Conservation (phyloP, 2,113 vertebrate genomes). For the Cichladusa arquata region DNA sequence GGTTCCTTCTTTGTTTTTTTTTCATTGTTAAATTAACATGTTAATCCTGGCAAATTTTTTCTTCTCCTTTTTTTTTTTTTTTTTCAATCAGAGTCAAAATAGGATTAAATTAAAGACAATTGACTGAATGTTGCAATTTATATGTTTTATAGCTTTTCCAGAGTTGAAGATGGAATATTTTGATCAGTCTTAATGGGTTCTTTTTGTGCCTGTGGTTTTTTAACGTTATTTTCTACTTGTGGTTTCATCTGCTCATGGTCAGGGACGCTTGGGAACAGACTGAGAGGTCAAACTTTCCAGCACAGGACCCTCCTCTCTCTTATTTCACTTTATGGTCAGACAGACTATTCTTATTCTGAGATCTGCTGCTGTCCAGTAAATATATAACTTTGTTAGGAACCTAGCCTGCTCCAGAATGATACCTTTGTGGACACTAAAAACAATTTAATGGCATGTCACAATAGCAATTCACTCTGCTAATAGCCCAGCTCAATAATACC, state of each 20-base stretch:
- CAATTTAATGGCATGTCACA: conserved; percentile 85
- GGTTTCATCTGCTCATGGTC: background rate
- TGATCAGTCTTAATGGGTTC: background rate
- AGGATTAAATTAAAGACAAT: conserved; percentile 13
- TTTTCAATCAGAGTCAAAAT: background rate
- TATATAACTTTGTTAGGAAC: conserved; percentile 82
- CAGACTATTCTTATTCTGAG: conserved; percentile 65
- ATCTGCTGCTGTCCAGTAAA: conserved; percentile 81
- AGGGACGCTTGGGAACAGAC: background rate
- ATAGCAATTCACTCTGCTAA: conserved; percentile 85
- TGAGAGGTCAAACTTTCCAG: background rate
- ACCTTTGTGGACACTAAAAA: conserved; percentile 85
- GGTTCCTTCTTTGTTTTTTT: conserved; percentile 6
- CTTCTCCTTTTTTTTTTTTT: background rate
- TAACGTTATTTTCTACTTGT: background rate
- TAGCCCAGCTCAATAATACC: conserved; percentile 81
- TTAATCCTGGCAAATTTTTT: conserved; percentile 10
- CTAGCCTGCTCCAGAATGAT: conserved; percentile 78
- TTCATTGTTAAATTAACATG: background rate
- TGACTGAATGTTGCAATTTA: background rate
- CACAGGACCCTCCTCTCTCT: background rate
- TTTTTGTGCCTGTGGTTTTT: background rate
- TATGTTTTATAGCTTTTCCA: background rate
- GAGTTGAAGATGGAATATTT: background rate
- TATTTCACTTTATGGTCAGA: conserved; percentile 68